phyloP scores from a whole-genome alignment of 2,888 invertebrate genomes.

The Cantharis nigra region DNA sequence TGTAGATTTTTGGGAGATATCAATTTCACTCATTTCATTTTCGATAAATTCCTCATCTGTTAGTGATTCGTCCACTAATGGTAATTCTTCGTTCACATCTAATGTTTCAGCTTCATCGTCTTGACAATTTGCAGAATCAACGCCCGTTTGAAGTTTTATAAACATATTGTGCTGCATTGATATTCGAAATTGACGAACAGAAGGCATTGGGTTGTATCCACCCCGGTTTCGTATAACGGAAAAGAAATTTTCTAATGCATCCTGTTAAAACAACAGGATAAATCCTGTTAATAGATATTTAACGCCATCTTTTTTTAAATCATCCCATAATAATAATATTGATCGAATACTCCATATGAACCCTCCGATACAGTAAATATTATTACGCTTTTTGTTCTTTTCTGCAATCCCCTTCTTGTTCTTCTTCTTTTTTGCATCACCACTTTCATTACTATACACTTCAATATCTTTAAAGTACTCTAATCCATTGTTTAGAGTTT shows the following conservation, averaged over 20 bases:
- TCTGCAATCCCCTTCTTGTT: constrained; percentile 18
- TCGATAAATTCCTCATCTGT: too few relatives aligned
- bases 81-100: not conserved
- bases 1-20: too few relatives aligned
- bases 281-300: constrained; percentile 22
- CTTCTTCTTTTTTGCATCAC: not conserved
- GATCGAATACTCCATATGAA: constrained; percentile 36
- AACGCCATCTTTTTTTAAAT: constrained; percentile 23
- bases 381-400: constrained; percentile 12
- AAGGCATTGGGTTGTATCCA: constrained; percentile 34
- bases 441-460: too few relatives aligned
- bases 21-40: too few relatives aligned
- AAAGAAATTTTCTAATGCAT: constrained; percentile 38
- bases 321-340: constrained; percentile 32
- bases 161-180: constrained; percentile 30
- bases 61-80: too few relatives aligned
- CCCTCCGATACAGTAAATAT: constrained; percentile 33
- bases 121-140: constrained; percentile 29
- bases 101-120: constrained; percentile 12
- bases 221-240: constrained; percentile 32
- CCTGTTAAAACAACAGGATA: constrained; percentile 37
- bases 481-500: too few relatives aligned
- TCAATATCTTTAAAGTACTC: too few relatives aligned
- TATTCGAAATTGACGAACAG: constrained; percentile 25
- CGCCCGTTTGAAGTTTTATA: constrained; percentile 20